A percentile compares a stretch with the other conserved stretches of the same genome.
These are phyloP conservation scores for Magallana nippona DNA, from an alignment of 2,888 invertebrate species.

Conservation along the genomic window DNA sequence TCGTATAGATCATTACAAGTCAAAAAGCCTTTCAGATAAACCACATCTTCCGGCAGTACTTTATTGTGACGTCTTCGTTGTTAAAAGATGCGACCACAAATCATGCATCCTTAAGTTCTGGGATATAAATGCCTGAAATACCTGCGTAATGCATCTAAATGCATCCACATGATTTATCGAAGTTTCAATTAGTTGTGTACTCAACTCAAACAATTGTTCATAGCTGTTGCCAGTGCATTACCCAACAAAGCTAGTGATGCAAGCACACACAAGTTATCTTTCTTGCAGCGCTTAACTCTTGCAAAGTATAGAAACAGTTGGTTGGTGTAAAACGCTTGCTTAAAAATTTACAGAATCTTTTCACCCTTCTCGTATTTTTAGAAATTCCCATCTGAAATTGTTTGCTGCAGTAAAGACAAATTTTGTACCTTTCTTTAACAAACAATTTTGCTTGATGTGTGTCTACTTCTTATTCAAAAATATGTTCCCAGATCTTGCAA, in stretches of 20 bases:
- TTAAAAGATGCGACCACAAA: not conserved
- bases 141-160: constrained; percentile 26
- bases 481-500: not conserved
- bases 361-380: too few species aligned
- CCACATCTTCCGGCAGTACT: not conserved
- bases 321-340: too few species aligned
- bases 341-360: too few species aligned
- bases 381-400: too few species aligned
- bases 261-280: not conserved
- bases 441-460: too few species aligned
- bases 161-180: constrained; percentile 6
- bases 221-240: not conserved
- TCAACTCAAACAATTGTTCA: not conserved
- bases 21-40: not conserved
- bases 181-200: constrained; percentile 14
- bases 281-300: not conserved
- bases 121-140: not conserved
- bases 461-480: too few species aligned
- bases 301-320: too few species aligned
- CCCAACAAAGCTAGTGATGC: not conserved
- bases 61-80: not conserved
- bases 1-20: too few species aligned
- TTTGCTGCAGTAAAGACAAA: too few species aligned
- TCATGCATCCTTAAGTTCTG: not conserved
- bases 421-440: too few species aligned